These are phyloP conservation scores for Eriosoma lanigerum DNA, from an alignment of 1,140 invertebrate genomes.

Conservation along the genomic window DNA sequence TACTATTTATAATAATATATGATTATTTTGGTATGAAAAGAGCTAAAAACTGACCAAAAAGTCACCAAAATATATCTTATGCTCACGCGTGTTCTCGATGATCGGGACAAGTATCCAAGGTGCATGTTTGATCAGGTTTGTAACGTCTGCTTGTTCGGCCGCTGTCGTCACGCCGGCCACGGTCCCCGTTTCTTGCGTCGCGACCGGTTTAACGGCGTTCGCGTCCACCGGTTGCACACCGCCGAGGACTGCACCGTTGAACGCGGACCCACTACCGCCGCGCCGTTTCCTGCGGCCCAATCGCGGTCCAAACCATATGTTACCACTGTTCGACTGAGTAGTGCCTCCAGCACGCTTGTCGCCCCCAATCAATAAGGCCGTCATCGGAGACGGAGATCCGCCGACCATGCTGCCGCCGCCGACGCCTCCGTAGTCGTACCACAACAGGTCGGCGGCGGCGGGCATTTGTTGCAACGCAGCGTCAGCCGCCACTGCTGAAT, in stretches of 20 bases:
- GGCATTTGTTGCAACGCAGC: background rate
- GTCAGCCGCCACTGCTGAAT: background rate
- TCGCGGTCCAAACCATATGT: constrained; percentile 54
- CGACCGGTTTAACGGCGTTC: background rate
- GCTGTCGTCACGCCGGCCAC: background rate
- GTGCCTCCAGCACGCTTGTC: constrained; percentile 19
- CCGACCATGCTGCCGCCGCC: constrained; percentile 3
- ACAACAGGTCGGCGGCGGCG: background rate
- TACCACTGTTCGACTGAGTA: constrained; percentile 18
- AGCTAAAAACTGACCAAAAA: too few relatives aligned
- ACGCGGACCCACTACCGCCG: background rate
- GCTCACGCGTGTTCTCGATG: constrained; percentile 39
- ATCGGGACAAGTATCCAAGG: constrained; percentile 52
- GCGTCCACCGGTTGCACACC: constrained; percentile 1
- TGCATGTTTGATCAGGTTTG: constrained; percentile 19
- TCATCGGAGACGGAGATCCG: background rate
- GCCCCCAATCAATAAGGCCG: background rate
- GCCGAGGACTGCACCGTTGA: background rate
- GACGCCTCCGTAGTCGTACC: background rate
- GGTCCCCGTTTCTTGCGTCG: constrained; percentile 9
- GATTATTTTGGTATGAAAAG: too few relatives aligned
- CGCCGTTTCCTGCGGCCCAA: constrained; percentile 53
- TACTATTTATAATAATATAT: too few relatives aligned
- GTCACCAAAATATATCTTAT: too few relatives aligned
- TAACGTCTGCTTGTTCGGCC: background rate